Conservation (phyloP, 2,113 vertebrate species). For the Garra rufa region DNA sequence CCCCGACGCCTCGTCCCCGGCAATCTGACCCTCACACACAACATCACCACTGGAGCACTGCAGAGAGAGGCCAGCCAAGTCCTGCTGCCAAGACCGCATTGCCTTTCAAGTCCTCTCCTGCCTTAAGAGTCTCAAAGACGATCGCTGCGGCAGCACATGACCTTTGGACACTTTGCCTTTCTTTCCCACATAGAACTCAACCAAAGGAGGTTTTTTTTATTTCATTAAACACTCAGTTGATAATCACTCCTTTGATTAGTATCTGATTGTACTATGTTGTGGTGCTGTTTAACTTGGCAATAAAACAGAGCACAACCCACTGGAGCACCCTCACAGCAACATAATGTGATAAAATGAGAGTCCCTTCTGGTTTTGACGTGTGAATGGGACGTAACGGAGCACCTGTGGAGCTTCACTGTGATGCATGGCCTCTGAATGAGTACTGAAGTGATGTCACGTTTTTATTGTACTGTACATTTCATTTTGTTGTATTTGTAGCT, state of each 20-base stretch:
- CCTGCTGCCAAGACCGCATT: constrained; percentile 63
- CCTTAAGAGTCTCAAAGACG: constrained; percentile 55
- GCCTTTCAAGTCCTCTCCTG: constrained; percentile 68
- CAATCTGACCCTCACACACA: constrained; percentile 72
- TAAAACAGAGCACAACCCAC: constrained; percentile 38
- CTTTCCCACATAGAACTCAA: constrained; percentile 4
- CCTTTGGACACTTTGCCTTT: background rate
- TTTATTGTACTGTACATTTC: constrained; percentile 16
- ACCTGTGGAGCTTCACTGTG: constrained; percentile 41
- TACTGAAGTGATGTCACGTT: constrained; percentile 55
- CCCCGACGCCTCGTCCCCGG: constrained; percentile 83
- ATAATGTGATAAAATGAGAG: background rate
- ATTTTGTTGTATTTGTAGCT: constrained; percentile 20
- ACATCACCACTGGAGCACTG: constrained; percentile 31
- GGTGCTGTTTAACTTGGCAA: constrained; percentile 24
- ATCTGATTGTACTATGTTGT: background rate
- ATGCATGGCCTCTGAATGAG: constrained; percentile 39
- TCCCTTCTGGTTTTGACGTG: background rate
- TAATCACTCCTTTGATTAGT: constrained; percentile 21
- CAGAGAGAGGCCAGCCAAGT: constrained; percentile 29
- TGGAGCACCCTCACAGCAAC: background rate
- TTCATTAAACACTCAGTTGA: background rate
- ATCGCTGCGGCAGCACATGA: constrained; percentile 9
- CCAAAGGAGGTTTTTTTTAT: constrained; percentile 26
- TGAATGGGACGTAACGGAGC: background rate